Evolutionary conservation across 2,888 invertebrate genomes (phyloP).

Genomic region (Crossocerus cetratus): DNA sequence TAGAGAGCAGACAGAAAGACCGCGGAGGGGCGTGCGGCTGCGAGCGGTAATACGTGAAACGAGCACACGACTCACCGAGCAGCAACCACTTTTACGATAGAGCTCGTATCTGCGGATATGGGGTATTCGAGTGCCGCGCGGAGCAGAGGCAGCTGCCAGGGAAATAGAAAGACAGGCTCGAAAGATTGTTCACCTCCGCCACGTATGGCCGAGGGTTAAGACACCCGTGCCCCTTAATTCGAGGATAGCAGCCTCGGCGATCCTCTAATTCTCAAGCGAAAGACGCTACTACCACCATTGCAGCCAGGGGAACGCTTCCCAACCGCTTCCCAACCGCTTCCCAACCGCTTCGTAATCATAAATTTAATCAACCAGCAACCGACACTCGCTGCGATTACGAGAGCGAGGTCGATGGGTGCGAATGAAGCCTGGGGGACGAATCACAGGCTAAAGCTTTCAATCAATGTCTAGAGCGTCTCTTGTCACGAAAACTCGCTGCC

Average conservation of each 20-base stretch:
- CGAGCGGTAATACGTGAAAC: constrained; percentile 40
- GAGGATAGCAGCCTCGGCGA: constrained; percentile 20
- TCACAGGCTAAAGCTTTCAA: constrained; percentile 62
- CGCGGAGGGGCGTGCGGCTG: constrained; percentile 11
- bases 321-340: not conserved
- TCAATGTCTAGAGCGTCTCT: constrained; percentile 69
- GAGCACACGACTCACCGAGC: constrained; percentile 45
- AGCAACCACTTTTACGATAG: constrained; percentile 57
- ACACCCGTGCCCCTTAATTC: constrained; percentile 46
- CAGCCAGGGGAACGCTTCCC: constrained; percentile 28
- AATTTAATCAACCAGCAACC: constrained; percentile 63
- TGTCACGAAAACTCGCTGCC: constrained; percentile 59
- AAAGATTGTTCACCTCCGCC: constrained; percentile 10
- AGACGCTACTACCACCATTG: not conserved
- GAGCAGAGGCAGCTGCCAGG: constrained; percentile 28
- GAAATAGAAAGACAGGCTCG: constrained; percentile 47
- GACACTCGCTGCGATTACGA: constrained; percentile 40
- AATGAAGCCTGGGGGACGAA: constrained; percentile 10
- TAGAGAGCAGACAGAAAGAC: constrained; percentile 8
- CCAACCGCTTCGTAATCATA: constrained; percentile 44
- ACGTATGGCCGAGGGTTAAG: constrained; percentile 44
- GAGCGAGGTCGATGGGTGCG: not conserved
- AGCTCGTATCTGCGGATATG: constrained; percentile 46
- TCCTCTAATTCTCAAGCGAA: not conserved
- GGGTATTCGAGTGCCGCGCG: constrained; percentile 29